These are phyloP conservation scores for Anolis carolinensis DNA, from an alignment of 2,113 vertebrate species.

Conservation along the genomic window DNA sequence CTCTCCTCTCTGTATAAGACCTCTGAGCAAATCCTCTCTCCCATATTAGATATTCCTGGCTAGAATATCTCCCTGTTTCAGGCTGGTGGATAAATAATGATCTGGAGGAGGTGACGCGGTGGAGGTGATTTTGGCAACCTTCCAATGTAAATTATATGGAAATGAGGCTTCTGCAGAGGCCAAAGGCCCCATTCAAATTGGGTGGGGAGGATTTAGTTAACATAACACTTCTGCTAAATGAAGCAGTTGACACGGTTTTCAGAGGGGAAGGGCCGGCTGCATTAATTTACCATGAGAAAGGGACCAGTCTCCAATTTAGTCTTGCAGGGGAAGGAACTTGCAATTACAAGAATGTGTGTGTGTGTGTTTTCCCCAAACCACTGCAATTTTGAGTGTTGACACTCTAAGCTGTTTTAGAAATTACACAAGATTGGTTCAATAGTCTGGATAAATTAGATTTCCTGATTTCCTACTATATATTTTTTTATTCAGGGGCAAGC, in stretches of 20 bases:
- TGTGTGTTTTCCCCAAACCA: rapidly evolving
- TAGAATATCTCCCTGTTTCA: constrained; percentile 21
- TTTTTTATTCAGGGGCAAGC: background rate
- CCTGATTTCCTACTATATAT: too few relatives aligned
- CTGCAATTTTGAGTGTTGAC: constrained; percentile 36
- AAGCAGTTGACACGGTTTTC: constrained; percentile 69
- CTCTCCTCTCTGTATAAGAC: background rate
- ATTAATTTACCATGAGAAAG: constrained; percentile 67
- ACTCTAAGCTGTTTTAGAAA: background rate
- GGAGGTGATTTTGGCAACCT: constrained; percentile 30
- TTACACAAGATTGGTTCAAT: constrained; percentile 12
- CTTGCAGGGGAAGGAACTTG: background rate
- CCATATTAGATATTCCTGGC: background rate
- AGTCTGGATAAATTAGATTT: too few relatives aligned
- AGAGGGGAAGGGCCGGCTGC: constrained; percentile 49
- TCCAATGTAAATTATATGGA: constrained; percentile 69
- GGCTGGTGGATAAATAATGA: constrained; percentile 10
- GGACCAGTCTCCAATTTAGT: constrained; percentile 39
- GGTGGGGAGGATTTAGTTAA: constrained; percentile 59
- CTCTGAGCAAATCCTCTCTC: background rate
- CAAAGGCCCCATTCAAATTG: constrained; percentile 59
- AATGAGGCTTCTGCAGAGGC: constrained; percentile 62
- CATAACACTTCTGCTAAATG: constrained; percentile 74
- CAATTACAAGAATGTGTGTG: background rate
- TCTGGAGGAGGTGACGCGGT: constrained; percentile 12